Evolutionary conservation across 2,797 vertebrate genomes (phyloP), one percentile per base, ranked within the genome.

Genomic region (Cirrhinus mrigala): DNA sequence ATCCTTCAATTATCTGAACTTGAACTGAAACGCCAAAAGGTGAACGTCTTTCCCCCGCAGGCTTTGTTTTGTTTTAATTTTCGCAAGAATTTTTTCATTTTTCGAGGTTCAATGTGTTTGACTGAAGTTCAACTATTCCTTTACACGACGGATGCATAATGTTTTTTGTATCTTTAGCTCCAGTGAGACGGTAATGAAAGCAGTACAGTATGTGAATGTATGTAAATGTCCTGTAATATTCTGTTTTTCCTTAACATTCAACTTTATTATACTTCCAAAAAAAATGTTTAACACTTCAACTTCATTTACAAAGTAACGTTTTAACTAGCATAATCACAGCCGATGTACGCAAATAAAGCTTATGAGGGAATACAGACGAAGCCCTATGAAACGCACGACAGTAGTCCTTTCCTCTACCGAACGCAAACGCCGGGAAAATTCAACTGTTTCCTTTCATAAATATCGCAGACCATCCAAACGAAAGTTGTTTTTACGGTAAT

Each of bases 261-360:
- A 58, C 48, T 89, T 91, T 89, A 91, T 86, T 84, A 89, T 92
- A 86, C 85, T 83, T 90, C 68, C 89, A 90, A 79, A 40, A 88
- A 89, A 16, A 22, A 87, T 87, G 85, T 66, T 27, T 82, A 87
- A 93, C 87, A 90, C 90, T 92, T 91, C 91, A 93, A 93, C 93
- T 92, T 93, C 91, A 91, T 94, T 93, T 92, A 95, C 93, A 93
- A 94, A 92, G 92, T 92, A 94, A 95, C 92, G 85, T 92, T 44
- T 37, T 90, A 90, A 92, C 93, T 92, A 95, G 86, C 86, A 87
- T 92, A 92, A 92, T 87, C 92, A 95, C 94, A 93, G 88, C 82
- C 87, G 89, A 93, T 86, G 91, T 92, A 93, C 92, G 93, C 89
- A 91, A 88, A 89, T 78, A 80, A 89, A 81, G 80, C 79, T 58